Base-by-base conservation (phyloP, 2,888 invertebrate species). In the Sarcophaga caerulescens region DNA sequence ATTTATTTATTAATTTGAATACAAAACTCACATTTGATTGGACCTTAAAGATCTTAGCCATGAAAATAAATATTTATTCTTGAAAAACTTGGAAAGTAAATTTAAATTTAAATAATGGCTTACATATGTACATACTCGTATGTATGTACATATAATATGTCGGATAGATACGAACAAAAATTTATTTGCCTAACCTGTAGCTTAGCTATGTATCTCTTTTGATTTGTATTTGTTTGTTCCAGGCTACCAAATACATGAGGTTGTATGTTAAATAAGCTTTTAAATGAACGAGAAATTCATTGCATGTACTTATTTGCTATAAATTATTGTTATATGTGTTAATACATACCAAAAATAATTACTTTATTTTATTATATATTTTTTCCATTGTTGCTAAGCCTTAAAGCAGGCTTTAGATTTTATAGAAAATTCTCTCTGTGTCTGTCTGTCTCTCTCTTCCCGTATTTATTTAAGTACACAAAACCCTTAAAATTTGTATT, bases 1-100 rank as follows among this genome's bases (percentile, higher is more conserved):
- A 68, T 77, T 35, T 68, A 68, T 60, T 59, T 68, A 66, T 80
- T 73, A 74, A 80, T 74, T 73, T 80, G 63, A 69, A 79, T 35
- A 35, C 35, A 71, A 66, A 71, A 66, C 8, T 66, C 35, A 6
- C 35, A 10, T 35, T 35, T 8, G 8, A 10, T n/a, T n/a, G n/a
- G 10, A 35, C 17, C 52, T 52, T 52, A 52, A 52, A 52, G 52
- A 14, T 52, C 12, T 14, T 14, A 3, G 52, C 52, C 35, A 35
- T 35, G 35, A 8, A 35, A 35, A 35, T 35, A 17, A 52, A 52
- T 52, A 52, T 52, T 52, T 52, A 52, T 52, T 52, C 17, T 52
- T 4, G 17, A 14, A 17, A 14, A 52, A 14, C 17, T 17, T 17
- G 17, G 17, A 14, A 52, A 14, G 1, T 12, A 52, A 12, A 52